Evolutionary conservation across 1,140 invertebrate species (phyloP).

Genomic region (Listronotus bonariensis): DNA sequence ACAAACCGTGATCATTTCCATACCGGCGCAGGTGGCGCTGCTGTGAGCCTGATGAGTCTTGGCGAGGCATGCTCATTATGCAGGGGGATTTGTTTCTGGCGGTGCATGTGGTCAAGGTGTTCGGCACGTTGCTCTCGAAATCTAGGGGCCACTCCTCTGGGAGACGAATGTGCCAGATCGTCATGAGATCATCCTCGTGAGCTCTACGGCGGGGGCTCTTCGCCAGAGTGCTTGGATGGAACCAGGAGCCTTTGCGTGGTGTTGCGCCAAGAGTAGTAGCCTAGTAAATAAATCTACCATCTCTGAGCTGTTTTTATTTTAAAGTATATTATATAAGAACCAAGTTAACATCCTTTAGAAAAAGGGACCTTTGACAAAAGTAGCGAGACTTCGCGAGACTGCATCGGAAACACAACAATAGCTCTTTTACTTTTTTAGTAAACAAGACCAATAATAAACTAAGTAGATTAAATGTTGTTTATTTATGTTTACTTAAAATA

Average conservation of each 20-base stretch:
- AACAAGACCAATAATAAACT: too few relatives aligned
- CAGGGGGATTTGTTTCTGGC: constrained; percentile 95
- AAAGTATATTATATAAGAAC: too few relatives aligned
- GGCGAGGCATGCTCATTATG: constrained; percentile 90
- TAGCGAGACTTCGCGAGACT: too few relatives aligned
- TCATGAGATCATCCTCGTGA: constrained; percentile 79
- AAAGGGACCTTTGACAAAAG: too few relatives aligned
- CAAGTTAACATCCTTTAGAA: too few relatives aligned
- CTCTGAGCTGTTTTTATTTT: too few relatives aligned
- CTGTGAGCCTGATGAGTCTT: constrained; percentile 73
- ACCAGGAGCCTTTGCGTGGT: constrained; percentile 93
- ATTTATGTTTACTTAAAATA: too few relatives aligned
- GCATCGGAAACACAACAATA: too few relatives aligned
- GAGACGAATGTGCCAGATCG: constrained; percentile 88
- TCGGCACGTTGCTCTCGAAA: constrained; percentile 88
- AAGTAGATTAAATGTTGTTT: too few relatives aligned
- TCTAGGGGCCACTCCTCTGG: constrained; percentile 85
- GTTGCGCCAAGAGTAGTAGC: constrained; percentile 95
- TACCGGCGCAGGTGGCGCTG: constrained; percentile 2
- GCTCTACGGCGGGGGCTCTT: constrained; percentile 75
- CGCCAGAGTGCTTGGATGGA: constrained; percentile 89
- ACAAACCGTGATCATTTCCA: neutral
- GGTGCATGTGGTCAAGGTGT: constrained; percentile 80
- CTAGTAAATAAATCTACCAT: constrained; percentile 58
- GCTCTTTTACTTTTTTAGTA: too few relatives aligned